Conservation (phyloP, 1,140 invertebrate genomes). For the Zaprionus camerounensis region DNA sequence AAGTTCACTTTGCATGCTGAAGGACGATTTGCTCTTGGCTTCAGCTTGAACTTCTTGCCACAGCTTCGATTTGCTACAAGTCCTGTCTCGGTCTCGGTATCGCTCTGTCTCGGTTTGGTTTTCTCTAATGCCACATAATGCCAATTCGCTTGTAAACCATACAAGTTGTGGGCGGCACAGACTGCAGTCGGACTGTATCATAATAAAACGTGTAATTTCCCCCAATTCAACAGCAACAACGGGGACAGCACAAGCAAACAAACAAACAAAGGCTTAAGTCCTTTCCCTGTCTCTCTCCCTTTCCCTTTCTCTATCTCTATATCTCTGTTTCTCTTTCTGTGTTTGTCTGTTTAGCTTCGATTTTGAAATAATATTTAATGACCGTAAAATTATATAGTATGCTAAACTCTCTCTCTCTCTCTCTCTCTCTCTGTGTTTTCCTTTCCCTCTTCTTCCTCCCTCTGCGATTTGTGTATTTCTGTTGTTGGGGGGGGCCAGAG, state of each 20-base stretch:
- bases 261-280: conserved; percentile 65
- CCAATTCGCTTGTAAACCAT: conserved; percentile 72
- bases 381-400: conserved; percentile 78
- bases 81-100: conserved; percentile 12
- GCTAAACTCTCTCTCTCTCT: conserved; percentile 49
- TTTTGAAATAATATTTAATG: conserved; percentile 82
- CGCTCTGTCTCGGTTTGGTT: conserved; percentile 42
- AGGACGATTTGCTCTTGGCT: conserved; percentile 41
- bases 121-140: conserved; percentile 77
- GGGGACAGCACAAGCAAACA: conserved; percentile 49
- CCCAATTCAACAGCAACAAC: conserved; percentile 54
- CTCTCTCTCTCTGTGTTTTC: neutral
- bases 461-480: conserved; percentile 16
- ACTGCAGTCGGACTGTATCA: conserved; percentile 60
- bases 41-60: conserved; percentile 22
- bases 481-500: conserved; percentile 10
- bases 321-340: neutral
- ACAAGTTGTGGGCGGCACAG: conserved; percentile 16
- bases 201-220: conserved; percentile 79
- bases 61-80: conserved; percentile 23
- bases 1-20: conserved; percentile 64
- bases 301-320: neutral
- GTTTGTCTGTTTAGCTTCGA: conserved; percentile 51
- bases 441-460: neutral
- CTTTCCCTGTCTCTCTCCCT: neutral